A percentile compares a stretch with the other conserved stretches of the same genome.
Evolutionary conservation across 2,797 vertebrate species (phyloP).

Genomic region (Thaleichthys pacificus): DNA sequence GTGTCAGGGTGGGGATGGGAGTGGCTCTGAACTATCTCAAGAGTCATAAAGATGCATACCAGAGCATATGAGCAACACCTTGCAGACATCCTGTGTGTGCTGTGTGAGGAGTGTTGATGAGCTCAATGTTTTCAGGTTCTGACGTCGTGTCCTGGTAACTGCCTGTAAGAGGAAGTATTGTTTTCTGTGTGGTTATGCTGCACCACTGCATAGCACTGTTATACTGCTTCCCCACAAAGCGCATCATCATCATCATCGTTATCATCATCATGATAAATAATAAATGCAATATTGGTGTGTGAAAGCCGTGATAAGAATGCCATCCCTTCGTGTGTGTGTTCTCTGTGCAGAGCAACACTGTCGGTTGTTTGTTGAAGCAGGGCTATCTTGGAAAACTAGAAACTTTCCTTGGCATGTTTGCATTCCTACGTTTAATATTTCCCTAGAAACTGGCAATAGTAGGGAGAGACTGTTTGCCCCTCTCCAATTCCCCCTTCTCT

Average conservation of each 20-base stretch:
- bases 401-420: constrained; percentile 26
- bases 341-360: not conserved
- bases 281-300: constrained; percentile 3
- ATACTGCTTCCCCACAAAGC: not conserved
- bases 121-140: not conserved
- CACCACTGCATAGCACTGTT: not conserved
- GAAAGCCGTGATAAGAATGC: not conserved
- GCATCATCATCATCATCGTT: not conserved
- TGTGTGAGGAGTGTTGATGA: not conserved
- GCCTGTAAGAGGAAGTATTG: not conserved
- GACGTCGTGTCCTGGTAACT: not conserved
- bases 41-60: too few species aligned
- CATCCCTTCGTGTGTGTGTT: too few species aligned
- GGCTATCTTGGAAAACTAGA: not conserved
- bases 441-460: constrained; percentile 61
- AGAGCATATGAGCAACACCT: not conserved
- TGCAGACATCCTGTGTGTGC: too few species aligned
- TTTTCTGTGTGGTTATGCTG: not conserved
- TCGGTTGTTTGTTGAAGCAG: not conserved
- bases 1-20: not conserved
- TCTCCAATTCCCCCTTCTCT: constrained; percentile 43
- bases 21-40: not conserved
- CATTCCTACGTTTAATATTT: constrained; percentile 68
- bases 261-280: constrained; percentile 40
- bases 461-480: constrained; percentile 60